Evolutionary conservation across 1,140 invertebrate species (phyloP), one percentile per base, ranked within the genome.

Genomic region (Drosophila prosaltans): DNA sequence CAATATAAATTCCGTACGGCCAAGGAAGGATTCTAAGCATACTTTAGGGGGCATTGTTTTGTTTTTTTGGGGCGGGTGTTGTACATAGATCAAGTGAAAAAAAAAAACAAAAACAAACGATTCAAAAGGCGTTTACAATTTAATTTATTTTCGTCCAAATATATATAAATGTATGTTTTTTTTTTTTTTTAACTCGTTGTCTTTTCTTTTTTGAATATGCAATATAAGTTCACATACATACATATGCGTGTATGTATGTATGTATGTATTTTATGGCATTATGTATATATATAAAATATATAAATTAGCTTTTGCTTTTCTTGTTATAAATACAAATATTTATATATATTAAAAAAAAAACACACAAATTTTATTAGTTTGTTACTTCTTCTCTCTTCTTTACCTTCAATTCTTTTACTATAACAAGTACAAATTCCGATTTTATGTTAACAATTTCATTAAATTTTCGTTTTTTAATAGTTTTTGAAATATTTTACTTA

Each of bases 1-100:
- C 71, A 73, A 30, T 92, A 91, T 71, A 89, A 90, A 65, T 92
- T 91, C 64, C 80, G 91, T 28, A 74, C 81, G 58, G 91, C 91
- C 60, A 92, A 92, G 74, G 88, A 91, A 57, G 91, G 91, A 21
- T 92, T 92, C 66, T 91, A 86, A 39, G 32, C 5, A 3, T 24
- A 28, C 36, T 39, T 11, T 8, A 2, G 32, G 30, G 45, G 24
- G 10, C 6, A 36, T 10, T 16, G 16, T 16, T 16, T 16, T 16
- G 16, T 43, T 43, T 16, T 4, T 16, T 5, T 11, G 28, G 43
- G 55, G 39, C 16, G 24, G n/a, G 39, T 60, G 7, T 8, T 76
- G 74, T 77, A 77, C 74, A 77, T 59, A 59, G 32, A 59, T 16
- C 45, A 51, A 10, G 3, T 8, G 21, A 51, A 51, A 40, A 40